phyloP scores from a whole-genome alignment of 2,113 vertebrate species.

The Ameiurus melas region DNA sequence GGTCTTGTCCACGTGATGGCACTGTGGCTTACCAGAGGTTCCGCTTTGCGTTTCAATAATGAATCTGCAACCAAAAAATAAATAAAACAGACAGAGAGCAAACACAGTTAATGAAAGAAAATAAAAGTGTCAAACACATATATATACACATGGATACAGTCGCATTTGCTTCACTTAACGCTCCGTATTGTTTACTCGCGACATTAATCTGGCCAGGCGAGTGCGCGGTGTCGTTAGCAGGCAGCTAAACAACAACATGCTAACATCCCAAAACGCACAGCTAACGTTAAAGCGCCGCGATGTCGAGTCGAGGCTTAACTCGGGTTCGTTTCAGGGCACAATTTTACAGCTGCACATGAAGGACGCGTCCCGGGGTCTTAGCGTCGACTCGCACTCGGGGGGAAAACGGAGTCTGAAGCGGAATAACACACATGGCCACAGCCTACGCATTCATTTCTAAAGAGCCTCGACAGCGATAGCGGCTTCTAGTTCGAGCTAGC shows the following conservation, averaged over 20 bases:
- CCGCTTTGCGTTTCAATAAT: constrained; percentile 78
- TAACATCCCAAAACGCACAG: neutral
- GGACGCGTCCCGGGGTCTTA: neutral
- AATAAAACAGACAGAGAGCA: neutral
- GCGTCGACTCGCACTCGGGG: neutral
- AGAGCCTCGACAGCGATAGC: neutral
- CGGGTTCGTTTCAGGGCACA: neutral
- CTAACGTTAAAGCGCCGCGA: neutral
- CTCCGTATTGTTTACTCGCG: neutral
- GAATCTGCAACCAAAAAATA: constrained; percentile 69
- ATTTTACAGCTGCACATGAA: neutral
- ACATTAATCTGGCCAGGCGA: neutral
- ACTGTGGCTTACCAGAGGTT: constrained; percentile 67
- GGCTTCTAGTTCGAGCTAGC: neutral
- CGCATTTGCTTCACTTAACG: neutral
- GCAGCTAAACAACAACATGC: neutral
- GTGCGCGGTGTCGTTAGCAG: neutral
- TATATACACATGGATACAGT: neutral
- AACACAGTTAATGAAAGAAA: constrained; percentile 6
- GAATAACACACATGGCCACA: constrained; percentile 11
- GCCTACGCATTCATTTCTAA: neutral
- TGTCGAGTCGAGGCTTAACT: neutral
- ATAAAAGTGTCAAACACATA: neutral
- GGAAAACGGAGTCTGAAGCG: neutral
- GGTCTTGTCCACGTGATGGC: too few relatives aligned